Evolutionary conservation across 1,140 invertebrate genomes (phyloP), one percentile per base, ranked within the genome.

Genomic region (Delia radicum): DNA sequence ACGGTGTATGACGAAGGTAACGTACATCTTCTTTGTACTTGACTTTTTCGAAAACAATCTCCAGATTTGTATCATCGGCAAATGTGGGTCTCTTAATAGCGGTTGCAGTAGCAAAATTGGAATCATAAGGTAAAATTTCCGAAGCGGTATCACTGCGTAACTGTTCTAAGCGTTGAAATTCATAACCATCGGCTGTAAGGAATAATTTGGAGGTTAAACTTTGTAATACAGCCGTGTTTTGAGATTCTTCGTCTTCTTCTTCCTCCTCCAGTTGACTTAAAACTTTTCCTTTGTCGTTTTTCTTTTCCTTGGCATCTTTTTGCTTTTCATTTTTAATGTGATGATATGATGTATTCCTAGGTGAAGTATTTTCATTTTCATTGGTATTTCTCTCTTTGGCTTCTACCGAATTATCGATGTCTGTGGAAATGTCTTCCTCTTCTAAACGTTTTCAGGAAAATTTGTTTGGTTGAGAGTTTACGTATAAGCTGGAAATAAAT

Each of bases 1-100:
- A 81, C 63, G 84, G 84, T 13, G 84, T 84, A 76, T 83, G 82
- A 2, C 84, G 76, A 0, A 85, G 73, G 72, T 86, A 86, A 29
- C 82, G 80, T 7, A 86, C 79, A 46, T 85, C 81, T 33, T 79
- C 76, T 75, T 78, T 79, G 75, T 86, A 86, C 10, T 79, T 78
- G 73, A 86, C 79, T 29, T 80, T 79, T 73, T 85, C 82, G 33
- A 86, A 86, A 31, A 77, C 75, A 46, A 75, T 37, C 4, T 73
- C 55, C 2, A 29, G 28, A 37, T 69, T 69, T 69, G n/a, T 69
- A n/a, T 69, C n/a, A 46, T 74, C 10, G 75, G 77, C 77, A 15
- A 63, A 65, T 37, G 28, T 24, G 18, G 29, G 18, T 12, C 24
- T 33, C 21, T 24, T 69, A 31, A 7, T 33, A 21, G n/a, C 3